phyloP scores from a whole-genome alignment of 37 sponge, comb jelly and placozoan genomes.

The Eunapius fragilis region DNA sequence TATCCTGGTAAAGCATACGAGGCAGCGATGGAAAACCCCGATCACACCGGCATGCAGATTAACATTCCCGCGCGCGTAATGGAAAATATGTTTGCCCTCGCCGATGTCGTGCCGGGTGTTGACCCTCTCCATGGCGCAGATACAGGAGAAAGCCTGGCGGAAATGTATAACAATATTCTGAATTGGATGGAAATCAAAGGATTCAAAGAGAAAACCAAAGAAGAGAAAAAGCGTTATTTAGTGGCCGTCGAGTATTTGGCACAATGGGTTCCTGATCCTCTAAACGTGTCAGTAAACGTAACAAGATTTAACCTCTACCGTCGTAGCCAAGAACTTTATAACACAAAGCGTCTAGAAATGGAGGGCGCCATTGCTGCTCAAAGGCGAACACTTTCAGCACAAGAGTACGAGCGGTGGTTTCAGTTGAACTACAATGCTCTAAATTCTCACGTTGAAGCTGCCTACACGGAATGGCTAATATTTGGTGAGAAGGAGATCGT shows the following conservation, averaged over 20 bases:
- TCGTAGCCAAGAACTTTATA: conserved; percentile 36
- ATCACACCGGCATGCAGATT: background rate
- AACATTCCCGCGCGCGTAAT: conserved; percentile 54
- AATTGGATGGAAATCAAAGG: conserved; percentile 27
- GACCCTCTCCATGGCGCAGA: conserved; percentile 37
- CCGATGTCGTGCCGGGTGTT: conserved; percentile 53
- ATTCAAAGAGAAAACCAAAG: background rate
- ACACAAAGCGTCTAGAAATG: conserved; percentile 38
- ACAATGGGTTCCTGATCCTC: conserved; percentile 41
- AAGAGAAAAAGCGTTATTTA: background rate
- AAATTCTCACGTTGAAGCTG: conserved; percentile 50
- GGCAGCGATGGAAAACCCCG: background rate
- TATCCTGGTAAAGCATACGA: conserved; percentile 52
- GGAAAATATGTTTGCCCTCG: conserved; percentile 64
- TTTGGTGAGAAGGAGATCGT: conserved; percentile 61
- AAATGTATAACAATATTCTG: conserved; percentile 28
- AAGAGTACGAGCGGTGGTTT: conserved; percentile 67
- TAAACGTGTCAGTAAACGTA: conserved; percentile 2
- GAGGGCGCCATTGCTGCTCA: conserved; percentile 44
- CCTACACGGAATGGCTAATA: conserved; percentile 59
- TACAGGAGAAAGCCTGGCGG: conserved; percentile 55
- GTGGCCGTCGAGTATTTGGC: conserved; percentile 20
- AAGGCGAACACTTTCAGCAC: background rate
- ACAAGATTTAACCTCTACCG: conserved; percentile 41
- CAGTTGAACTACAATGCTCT: conserved; percentile 49